Evolutionary conservation across 2,888 invertebrate species (phyloP).

Genomic region (Troilus luridus): DNA sequence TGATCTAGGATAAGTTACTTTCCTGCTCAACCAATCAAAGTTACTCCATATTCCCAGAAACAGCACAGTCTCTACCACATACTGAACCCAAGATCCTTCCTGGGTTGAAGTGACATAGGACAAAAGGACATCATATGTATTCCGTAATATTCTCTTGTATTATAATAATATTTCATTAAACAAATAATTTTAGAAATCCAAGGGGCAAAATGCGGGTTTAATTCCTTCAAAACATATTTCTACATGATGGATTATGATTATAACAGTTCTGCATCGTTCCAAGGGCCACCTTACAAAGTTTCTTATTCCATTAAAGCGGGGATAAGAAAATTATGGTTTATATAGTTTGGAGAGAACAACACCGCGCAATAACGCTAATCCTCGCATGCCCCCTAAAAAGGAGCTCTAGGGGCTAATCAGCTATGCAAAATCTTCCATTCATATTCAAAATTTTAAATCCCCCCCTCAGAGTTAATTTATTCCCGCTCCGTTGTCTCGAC

Average conservation of each 20-base stretch:
- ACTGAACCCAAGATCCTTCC: too few relatives aligned
- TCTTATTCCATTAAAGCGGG: not conserved
- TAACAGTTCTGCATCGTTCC: not conserved
- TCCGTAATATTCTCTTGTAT: too few relatives aligned
- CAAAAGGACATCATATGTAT: too few relatives aligned
- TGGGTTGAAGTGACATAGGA: too few relatives aligned
- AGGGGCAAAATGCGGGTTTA: too few relatives aligned
- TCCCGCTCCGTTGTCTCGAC: conserved; percentile 58
- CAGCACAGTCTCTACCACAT: too few relatives aligned
- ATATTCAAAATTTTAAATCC: conserved; percentile 93
- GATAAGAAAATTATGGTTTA: conserved; percentile 41
- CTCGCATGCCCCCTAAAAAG: conserved; percentile 44
- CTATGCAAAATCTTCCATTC: conserved; percentile 90
- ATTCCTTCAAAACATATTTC: not conserved
- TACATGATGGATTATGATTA: not conserved
- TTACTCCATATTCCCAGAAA: too few relatives aligned
- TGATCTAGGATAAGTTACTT: too few relatives aligned
- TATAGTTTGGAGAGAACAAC: conserved; percentile 5
- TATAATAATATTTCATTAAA: too few relatives aligned
- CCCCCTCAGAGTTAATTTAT: conserved; percentile 63
- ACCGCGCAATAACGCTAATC: conserved; percentile 11
- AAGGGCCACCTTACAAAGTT: not conserved
- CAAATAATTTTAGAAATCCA: too few relatives aligned
- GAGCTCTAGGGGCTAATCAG: conserved; percentile 75
- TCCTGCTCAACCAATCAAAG: too few relatives aligned